Percentiles rank a stretch among this genome's conserved stretches.
Conservation (phyloP, 2,113 vertebrate genomes). For the Coptodon rendalli region DNA sequence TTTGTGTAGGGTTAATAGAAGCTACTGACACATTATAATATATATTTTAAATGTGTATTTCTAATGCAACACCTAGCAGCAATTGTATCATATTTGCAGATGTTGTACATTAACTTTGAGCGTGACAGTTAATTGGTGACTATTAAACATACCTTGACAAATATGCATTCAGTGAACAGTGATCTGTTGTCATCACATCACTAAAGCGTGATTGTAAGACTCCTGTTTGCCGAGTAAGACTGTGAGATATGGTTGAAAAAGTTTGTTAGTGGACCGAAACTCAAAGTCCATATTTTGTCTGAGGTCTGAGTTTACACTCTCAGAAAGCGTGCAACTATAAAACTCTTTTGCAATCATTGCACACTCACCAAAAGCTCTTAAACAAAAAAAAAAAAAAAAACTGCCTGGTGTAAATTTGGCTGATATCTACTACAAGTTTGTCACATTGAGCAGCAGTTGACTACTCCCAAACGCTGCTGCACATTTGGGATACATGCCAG, state of each 20-base stretch:
- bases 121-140: neutral
- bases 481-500: neutral
- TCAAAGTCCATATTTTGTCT: neutral
- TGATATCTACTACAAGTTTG: neutral
- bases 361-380: neutral
- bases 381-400: neutral
- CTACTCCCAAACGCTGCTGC: neutral
- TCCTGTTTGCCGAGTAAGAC: neutral
- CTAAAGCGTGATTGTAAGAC: neutral
- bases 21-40: neutral
- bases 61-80: neutral
- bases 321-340: neutral
- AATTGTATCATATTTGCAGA: neutral
- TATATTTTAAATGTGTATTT: neutral
- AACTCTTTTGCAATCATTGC: neutral
- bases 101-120: neutral
- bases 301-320: neutral
- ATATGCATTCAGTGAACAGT: neutral
- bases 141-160: neutral
- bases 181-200: neutral
- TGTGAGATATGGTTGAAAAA: neutral
- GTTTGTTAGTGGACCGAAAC: neutral
- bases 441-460: neutral
- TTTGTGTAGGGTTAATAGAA: neutral
- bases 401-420: neutral